phyloP scores from a whole-genome alignment of 1,140 invertebrate species.

The Anadara kagoshimensis region DNA sequence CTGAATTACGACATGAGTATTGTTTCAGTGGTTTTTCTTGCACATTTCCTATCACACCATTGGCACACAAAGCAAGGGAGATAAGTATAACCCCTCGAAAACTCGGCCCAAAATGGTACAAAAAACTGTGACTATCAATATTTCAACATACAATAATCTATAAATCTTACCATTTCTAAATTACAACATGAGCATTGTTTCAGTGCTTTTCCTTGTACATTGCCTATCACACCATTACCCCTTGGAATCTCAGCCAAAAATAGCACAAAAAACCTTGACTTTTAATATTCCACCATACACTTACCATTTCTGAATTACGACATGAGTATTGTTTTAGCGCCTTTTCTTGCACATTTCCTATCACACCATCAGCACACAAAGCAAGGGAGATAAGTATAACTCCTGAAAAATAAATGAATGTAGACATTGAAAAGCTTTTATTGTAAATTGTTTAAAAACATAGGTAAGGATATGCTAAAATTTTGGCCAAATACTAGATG shows the following conservation, averaged over 20 bases:
- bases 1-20: slow-evolving; percentile 87
- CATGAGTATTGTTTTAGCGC: slow-evolving; percentile 89
- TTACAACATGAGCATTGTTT: slow-evolving; percentile 87
- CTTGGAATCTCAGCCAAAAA: no score
- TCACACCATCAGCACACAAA: slow-evolving; percentile 92
- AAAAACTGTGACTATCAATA: no score
- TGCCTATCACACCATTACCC: slow-evolving; percentile 95
- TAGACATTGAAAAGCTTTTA: no score
- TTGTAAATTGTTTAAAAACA: no score
- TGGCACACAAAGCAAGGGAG: slow-evolving; percentile 88
- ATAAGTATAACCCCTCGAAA: slow-evolving; percentile 88
- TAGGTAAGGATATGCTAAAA: no score
- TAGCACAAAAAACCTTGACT: no score
- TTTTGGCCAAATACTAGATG: no score
- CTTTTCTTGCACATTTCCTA: slow-evolving; percentile 98
- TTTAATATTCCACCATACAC: neutral
- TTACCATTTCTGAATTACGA: slow-evolving; percentile 89
- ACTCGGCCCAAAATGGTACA: no score
- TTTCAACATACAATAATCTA: slow-evolving; percentile 76
- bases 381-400: slow-evolving; percentile 91
- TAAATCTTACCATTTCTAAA: slow-evolving; percentile 88
- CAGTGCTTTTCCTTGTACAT: slow-evolving; percentile 97
- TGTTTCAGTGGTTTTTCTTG: slow-evolving; percentile 95
- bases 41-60: slow-evolving; percentile 96
- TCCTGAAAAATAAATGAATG: slow-evolving; percentile 76